These are phyloP conservation scores for Arctocebus calabarensis DNA, from an alignment of 2,797 vertebrate genomes.

Conservation along the genomic window DNA sequence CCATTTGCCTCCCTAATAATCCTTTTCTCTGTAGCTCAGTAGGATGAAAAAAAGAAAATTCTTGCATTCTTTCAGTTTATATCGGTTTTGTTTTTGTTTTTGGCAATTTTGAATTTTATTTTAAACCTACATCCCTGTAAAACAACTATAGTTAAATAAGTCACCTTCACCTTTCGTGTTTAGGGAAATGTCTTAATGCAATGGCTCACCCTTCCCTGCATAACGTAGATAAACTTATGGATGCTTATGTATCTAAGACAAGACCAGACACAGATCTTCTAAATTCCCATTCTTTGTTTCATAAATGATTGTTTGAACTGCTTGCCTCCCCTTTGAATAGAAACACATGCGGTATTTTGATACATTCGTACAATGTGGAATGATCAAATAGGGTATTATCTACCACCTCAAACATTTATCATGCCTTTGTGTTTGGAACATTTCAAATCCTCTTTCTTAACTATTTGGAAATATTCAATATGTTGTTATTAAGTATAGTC, in stretches of 20 bases:
- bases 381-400: no score
- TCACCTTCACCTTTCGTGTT: neutral
- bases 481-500: neutral
- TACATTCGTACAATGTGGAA: no score
- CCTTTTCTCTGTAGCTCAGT: neutral
- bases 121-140: neutral
- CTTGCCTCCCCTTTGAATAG: no score
- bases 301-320: no score
- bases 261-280: no score
- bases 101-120: neutral
- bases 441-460: neutral
- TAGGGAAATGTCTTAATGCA: constrained; percentile 34
- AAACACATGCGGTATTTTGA: no score
- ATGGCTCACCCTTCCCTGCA: neutral
- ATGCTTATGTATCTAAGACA: neutral
- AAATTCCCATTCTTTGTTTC: no score
- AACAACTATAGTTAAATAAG: neutral
- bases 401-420: neutral
- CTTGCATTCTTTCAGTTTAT: neutral
- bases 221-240: neutral
- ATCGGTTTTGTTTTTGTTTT: neutral
- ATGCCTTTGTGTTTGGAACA: neutral
- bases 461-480: neutral
- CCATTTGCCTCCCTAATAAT: no score
- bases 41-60: neutral